Percentiles rank a stretch among this genome's conserved stretches.
These are phyloP conservation scores for Dipodomys spectabilis DNA, from an alignment of 2,113 vertebrate genomes.

Conservation along the genomic window DNA sequence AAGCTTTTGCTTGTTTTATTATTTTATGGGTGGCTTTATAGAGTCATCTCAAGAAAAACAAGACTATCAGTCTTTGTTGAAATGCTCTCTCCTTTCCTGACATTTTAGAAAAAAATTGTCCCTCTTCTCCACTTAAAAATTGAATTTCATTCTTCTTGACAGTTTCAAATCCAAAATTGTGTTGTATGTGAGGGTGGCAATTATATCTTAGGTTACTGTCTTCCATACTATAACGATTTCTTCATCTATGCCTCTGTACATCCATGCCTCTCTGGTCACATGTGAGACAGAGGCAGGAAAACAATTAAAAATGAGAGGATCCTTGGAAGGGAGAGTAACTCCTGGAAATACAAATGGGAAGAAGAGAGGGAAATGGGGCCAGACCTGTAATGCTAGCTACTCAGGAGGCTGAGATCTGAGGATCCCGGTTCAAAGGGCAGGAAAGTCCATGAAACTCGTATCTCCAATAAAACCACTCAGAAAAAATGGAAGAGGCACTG, in stretches of 20 bases:
- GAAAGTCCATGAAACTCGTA: too few relatives aligned
- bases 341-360: background rate
- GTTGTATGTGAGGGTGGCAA: background rate
- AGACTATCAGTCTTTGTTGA: background rate
- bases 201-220: background rate
- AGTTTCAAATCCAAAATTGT: background rate
- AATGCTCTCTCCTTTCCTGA: conserved; percentile 9
- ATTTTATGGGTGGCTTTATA: conserved; percentile 49
- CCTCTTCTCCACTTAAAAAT: background rate
- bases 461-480: too few relatives aligned
- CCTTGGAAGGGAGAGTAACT: background rate
- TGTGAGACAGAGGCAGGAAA: background rate
- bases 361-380: too few relatives aligned
- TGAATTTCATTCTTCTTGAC: conserved; percentile 16
- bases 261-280: conserved; percentile 2
- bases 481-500: too few relatives aligned
- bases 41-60: conserved; percentile 8
- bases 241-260: conserved; percentile 9
- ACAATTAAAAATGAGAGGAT: background rate
- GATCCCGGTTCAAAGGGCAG: too few relatives aligned
- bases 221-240: background rate
- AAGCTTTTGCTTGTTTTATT: background rate
- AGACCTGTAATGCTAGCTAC: too few relatives aligned
- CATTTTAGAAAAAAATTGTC: background rate
- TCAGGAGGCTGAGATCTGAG: too few relatives aligned